phyloP scores from a whole-genome alignment of 2,888 invertebrate species.

The Trypoxylon attenuatum region DNA sequence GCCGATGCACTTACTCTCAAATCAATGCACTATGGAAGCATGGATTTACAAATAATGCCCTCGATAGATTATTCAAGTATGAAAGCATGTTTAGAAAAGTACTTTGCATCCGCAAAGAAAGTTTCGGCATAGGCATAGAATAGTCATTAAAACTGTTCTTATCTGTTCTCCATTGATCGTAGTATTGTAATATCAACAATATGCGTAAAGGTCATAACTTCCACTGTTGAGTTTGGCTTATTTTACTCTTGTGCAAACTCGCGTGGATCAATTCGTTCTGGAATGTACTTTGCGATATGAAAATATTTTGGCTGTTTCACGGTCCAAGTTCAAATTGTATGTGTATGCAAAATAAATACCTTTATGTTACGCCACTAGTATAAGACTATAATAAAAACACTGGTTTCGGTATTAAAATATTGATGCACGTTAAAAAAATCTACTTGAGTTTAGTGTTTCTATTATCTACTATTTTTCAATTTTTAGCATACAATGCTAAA shows the following conservation, averaged over 20 bases:
- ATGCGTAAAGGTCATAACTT: too few relatives aligned
- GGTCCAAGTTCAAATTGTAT: neutral
- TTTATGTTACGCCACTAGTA: neutral
- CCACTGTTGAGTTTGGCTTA: too few relatives aligned
- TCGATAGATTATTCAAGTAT: constrained; percentile 19
- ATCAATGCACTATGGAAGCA: constrained; percentile 44
- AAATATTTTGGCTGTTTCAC: constrained; percentile 10
- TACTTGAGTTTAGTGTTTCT: too few relatives aligned
- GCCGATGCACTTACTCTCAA: constrained; percentile 52
- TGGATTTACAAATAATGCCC: constrained; percentile 65
- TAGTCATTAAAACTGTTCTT: too few relatives aligned
- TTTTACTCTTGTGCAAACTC: too few relatives aligned
- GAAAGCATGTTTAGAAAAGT: constrained; percentile 37
- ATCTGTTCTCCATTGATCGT: too few relatives aligned
- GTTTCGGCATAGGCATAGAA: too few relatives aligned
- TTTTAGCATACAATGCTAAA: neutral
- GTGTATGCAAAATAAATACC: neutral
- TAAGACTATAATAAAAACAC: constrained; percentile 5
- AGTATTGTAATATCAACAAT: too few relatives aligned
- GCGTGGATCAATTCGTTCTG: constrained; percentile 25
- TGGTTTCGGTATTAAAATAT: constrained; percentile 1
- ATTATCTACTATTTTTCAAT: neutral
- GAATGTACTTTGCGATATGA: constrained; percentile 10
- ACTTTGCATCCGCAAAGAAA: constrained; percentile 21
- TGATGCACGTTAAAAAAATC: neutral